A percentile compares a stretch with the other conserved stretches of the same genome.
phyloP scores from a whole-genome alignment of 1,140 invertebrate species.

The Branchinecta lynchi region DNA sequence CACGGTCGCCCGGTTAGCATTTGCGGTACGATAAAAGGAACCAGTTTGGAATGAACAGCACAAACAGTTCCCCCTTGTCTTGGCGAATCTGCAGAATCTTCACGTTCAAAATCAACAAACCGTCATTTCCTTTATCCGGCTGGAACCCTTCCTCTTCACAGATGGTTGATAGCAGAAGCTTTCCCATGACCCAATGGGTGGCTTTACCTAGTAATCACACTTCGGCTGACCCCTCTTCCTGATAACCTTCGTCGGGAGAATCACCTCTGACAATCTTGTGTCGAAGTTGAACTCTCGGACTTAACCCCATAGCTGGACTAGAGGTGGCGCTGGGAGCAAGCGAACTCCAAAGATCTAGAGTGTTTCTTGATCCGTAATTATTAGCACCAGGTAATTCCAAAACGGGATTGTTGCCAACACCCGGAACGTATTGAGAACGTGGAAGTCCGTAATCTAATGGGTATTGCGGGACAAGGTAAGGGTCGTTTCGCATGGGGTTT shows the following conservation, averaged over 20 bases:
- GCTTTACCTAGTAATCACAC: slow-evolving; percentile 15
- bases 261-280: slow-evolving; percentile 16
- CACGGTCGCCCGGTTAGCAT: too few species aligned
- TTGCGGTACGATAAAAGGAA: too few species aligned
- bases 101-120: too few species aligned
- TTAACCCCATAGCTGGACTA: slow-evolving; percentile 14
- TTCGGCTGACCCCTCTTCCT: slow-evolving; percentile 21
- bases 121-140: too few species aligned
- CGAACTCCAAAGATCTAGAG: neutral
- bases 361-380: neutral
- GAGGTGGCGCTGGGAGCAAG: neutral
- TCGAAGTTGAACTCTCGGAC: slow-evolving; percentile 14
- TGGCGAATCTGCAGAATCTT: too few species aligned
- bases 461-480: slow-evolving; percentile 15
- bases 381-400: neutral
- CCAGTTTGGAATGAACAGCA: too few species aligned
- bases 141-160: too few species aligned
- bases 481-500: neutral
- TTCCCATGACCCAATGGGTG: too few species aligned
- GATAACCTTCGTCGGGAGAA: slow-evolving; percentile 21
- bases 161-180: too few species aligned
- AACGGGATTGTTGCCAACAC: slow-evolving; percentile 16
- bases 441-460: slow-evolving; percentile 20
- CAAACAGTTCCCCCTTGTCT: too few species aligned
- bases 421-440: slow-evolving; percentile 14